Evolutionary conservation across 2,113 vertebrate genomes (phyloP).

Genomic region (Macaca mulatta): DNA sequence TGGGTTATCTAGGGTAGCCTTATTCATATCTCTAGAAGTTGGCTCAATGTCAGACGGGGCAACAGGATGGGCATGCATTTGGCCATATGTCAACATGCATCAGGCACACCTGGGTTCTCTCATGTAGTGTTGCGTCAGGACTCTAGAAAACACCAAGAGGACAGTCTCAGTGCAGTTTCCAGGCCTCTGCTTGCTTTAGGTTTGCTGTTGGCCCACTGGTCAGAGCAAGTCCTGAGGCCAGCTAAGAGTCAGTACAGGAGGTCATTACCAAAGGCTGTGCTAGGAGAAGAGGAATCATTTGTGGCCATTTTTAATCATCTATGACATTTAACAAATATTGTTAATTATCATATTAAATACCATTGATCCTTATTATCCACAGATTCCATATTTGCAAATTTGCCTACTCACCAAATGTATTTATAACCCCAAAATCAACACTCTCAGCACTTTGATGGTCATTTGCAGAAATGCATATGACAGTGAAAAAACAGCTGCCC

Average conservation of each 20-base stretch:
- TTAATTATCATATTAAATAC: background rate
- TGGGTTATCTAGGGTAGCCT: background rate
- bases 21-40: too few species aligned
- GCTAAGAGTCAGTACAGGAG: background rate
- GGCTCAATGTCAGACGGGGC: fast-evolving
- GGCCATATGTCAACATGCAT: background rate
- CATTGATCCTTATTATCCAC: background rate
- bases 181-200: too few species aligned
- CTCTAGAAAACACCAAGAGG: background rate
- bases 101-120: background rate
- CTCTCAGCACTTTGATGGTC: background rate
- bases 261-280: background rate
- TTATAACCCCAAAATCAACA: background rate
- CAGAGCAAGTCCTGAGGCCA: background rate
- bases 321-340: background rate
- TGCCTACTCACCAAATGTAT: background rate
- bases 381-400: background rate
- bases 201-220: background rate
- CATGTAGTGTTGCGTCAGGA: background rate
- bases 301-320: background rate
- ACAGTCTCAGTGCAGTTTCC: fast-evolving
- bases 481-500: fast-evolving
- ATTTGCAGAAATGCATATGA: background rate
- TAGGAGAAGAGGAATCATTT: background rate
- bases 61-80: fast-evolving